Evolutionary conservation across 2,797 vertebrate genomes (phyloP), one percentile per base, ranked within the genome.

Genomic region (Alosa sapidissima): DNA sequence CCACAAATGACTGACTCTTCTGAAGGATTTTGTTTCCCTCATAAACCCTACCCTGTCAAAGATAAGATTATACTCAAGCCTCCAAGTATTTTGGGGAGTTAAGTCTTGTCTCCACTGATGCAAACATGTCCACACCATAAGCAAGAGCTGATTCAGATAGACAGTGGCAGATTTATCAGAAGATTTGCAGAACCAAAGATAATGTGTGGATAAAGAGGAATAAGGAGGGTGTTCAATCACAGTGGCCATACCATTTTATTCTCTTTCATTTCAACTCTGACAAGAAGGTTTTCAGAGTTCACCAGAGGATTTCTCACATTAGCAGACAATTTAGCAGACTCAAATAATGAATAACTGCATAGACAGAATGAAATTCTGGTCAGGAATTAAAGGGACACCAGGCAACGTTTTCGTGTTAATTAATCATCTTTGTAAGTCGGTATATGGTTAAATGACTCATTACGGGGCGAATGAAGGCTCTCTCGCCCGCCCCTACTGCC

Each of bases 11-110:
- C 33, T 75, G 58, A 62, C 36, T 75, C 11, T 36, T 41, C 36
- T 41, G 16, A 75, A 14, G 68, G 36, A 75, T 36, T 75, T 16
- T 45, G 33, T 21, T 75, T 75, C 68, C 68, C 68, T 36, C 13
- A 19, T 14, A 45, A 75, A 75, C 68, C 68, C 33, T 24, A 19
- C 4, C 45, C 68, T 75, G 68, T 75, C 68, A 75, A 45, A 75
- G 68, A 75, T 75, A 75, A 75, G 68, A 75, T 75, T 75, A 16
- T 41, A 36, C 16, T 75, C 36, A 75, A 75, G 36, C 13, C 13
- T 28, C 36, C 5, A 14, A 28, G 68, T 41, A 14, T 45, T 45
- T 75, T 14, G 4, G 36, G 68, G 68, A 75, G 36, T 75, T 75
- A 41, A 8, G 68, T 75, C 68, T 14, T 6, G 36, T 45, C 33